Evolutionary conservation across 2,797 vertebrate species (phyloP).

Genomic region (Bovichtus diacanthus): DNA sequence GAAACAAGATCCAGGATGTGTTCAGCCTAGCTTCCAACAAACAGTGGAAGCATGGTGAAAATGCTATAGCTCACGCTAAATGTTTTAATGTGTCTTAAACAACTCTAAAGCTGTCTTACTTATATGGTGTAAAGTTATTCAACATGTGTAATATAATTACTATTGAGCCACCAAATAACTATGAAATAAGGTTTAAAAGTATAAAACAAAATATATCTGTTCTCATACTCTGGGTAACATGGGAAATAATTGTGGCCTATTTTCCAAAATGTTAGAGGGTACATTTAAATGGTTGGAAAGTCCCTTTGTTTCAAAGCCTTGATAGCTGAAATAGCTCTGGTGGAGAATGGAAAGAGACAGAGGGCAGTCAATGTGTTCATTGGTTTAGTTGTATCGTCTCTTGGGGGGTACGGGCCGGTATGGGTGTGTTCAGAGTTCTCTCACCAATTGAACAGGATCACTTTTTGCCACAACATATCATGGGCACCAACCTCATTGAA

Average conservation of each 20-base stretch:
- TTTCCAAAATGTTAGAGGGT: neutral
- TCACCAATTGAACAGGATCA: no score
- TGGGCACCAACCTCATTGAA: neutral
- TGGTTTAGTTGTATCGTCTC: no score
- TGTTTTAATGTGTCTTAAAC: neutral
- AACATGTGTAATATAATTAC: neutral
- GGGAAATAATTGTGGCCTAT: neutral
- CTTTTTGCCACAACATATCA: neutral
- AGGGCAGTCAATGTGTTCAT: neutral
- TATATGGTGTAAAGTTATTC: neutral
- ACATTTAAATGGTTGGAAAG: neutral
- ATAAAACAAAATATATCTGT: neutral
- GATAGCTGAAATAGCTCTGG: neutral
- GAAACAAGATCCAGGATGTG: neutral
- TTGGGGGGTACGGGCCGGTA: no score
- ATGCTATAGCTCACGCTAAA: neutral
- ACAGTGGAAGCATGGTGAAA: neutral
- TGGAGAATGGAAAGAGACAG: no score
- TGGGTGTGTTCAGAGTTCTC: no score
- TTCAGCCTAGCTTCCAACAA: neutral
- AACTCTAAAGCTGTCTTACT: neutral
- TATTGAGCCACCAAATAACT: no score
- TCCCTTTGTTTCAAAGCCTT: neutral
- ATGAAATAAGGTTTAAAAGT: neutral
- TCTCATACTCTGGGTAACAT: neutral